Evolutionary conservation across 2,797 vertebrate species (phyloP).

Genomic region (Arctocebus calabarensis): DNA sequence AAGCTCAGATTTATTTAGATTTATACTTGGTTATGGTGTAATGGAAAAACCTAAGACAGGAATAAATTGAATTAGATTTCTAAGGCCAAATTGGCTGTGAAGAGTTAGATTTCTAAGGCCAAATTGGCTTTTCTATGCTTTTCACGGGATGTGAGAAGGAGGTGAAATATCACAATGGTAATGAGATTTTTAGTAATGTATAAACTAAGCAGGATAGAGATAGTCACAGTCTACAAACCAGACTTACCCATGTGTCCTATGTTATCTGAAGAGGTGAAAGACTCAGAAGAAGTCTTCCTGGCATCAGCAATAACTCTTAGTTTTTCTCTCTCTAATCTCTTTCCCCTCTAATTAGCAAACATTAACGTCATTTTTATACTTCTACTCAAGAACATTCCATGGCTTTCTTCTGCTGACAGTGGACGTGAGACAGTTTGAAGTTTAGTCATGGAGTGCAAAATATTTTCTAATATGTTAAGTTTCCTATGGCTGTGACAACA

Average conservation of each 20-base stretch:
- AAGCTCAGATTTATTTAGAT: constrained; percentile 21
- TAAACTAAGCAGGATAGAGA: not conserved
- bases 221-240: not conserved
- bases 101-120: not conserved
- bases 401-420: not conserved
- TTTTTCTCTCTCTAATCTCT: constrained; percentile 10
- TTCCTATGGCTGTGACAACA: not conserved
- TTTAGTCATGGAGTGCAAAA: not conserved
- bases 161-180: not conserved
- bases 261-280: not conserved
- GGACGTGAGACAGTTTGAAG: not conserved
- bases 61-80: not conserved
- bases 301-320: not conserved
- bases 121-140: not conserved
- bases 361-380: not conserved
- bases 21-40: not conserved
- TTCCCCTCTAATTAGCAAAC: constrained; percentile 6
- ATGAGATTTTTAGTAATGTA: not conserved
- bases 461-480: not conserved
- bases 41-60: not conserved
- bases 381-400: constrained; percentile 39
- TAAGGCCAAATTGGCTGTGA: not conserved
- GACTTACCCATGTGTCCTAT: not conserved
- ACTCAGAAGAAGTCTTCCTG: constrained; percentile 40
- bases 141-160: not conserved